A percentile compares a stretch with the other conserved stretches of the same genome.
Evolutionary conservation across 2,797 vertebrate species (phyloP).

Genomic region (Pangasius mekongensis): DNA sequence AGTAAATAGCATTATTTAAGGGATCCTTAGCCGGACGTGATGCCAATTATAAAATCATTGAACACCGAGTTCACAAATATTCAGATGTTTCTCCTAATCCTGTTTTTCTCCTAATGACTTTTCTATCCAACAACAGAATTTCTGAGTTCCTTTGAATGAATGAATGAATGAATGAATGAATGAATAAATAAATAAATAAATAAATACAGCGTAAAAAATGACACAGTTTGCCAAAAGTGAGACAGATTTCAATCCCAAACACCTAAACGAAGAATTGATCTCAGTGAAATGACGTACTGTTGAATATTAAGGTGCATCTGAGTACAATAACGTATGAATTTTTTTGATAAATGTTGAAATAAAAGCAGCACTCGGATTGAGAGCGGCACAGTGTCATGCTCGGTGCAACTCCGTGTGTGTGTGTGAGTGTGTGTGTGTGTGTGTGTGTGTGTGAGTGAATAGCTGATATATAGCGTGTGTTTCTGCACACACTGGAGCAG

Average conservation of each 20-base stretch:
- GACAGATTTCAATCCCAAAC: background rate
- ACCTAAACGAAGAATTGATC: background rate
- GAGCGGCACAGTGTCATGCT: background rate
- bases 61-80: background rate
- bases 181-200: background rate
- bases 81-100: background rate
- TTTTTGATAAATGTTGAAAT: background rate
- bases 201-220: too few species aligned
- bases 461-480: constrained; percentile 72
- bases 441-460: constrained; percentile 44
- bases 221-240: too few species aligned
- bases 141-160: background rate
- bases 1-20: background rate
- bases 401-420: background rate
- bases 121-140: background rate
- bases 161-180: too few species aligned
- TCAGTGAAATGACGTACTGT: background rate
- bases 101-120: background rate
- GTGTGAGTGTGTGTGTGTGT: background rate
- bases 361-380: background rate
- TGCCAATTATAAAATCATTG: background rate
- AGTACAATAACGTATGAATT: background rate
- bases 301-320: background rate
- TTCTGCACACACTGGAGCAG: constrained; percentile 72
- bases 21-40: background rate